Conservation (phyloP, 2,888 invertebrate species). For the Agrotis clavis region DNA sequence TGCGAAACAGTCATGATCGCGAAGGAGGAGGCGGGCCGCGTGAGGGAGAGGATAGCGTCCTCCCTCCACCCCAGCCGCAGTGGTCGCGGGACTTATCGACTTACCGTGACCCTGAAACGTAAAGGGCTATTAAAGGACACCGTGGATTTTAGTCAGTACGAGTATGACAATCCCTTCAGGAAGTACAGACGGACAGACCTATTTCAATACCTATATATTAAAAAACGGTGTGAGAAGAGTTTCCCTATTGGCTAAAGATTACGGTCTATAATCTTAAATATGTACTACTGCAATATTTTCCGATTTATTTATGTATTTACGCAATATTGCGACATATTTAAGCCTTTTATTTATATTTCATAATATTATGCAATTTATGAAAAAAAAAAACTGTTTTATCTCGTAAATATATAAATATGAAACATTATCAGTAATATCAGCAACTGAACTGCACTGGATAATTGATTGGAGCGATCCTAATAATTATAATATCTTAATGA, state of each 20-base stretch:
- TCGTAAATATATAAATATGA: too few relatives aligned
- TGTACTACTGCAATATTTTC: background rate
- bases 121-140: too few relatives aligned
- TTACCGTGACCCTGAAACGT: too few relatives aligned
- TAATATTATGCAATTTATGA: conserved; percentile 10
- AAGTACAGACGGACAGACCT: background rate
- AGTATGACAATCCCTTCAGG: too few relatives aligned
- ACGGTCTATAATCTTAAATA: background rate
- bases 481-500: background rate
- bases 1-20: too few relatives aligned
- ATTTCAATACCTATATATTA: background rate
- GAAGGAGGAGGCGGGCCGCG: too few relatives aligned
- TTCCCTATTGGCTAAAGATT: background rate
- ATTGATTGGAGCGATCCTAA: background rate
- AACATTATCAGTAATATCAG: background rate
- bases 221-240: background rate
- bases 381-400: background rate
- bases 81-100: too few relatives aligned
- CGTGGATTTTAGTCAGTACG: too few relatives aligned
- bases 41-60: too few relatives aligned
- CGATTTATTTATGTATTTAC: background rate
- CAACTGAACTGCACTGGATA: background rate
- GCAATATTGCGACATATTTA: background rate
- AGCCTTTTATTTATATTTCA: background rate
- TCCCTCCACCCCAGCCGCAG: too few relatives aligned